Base-by-base conservation (phyloP, 2,797 vertebrate genomes). In the Rhabdomys pumilio region DNA sequence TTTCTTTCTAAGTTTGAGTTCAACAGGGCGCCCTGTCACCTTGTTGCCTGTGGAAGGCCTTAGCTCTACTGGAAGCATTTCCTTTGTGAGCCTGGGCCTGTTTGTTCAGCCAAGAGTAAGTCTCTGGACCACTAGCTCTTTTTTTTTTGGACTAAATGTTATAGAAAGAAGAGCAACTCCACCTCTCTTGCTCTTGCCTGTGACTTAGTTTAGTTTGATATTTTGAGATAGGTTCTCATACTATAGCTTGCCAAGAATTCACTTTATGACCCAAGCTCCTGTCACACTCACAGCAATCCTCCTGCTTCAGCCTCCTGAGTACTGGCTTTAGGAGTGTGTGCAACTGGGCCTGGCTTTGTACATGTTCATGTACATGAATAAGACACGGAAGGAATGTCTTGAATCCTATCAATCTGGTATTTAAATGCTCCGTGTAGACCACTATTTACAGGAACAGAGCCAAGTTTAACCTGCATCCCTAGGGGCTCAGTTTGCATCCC, bases 391-490 rank as follows among this genome's bases (percentile, higher is more conserved):
- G 67, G 55, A 65, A 34, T 4, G 24, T 20, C 57, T 85, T 10
- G 29, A 76, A 41, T 41, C 80, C 38, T 15, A 87, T 47, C 50
- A 53, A 47, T 34, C 81, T 85, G 38, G 4, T n/a, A 20, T 88
- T 65, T n/a, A 34, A 47, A 13, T 7, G 6, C 19, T 8, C 61
- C 4, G 0, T 19, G n/a, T 4, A 55, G 92, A 12, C 69, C 47
- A 12, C 59, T 15, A 0, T 65, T 67, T 69, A 55, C 24, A 63
- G 73, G 63, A 29, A 11, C 1, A 47, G 57, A 47, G 57, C 50
- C 19, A 0, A 0, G 6, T 67, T 55, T 57, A 57, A 0, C 29
- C 6, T 22, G 20, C 22, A 12, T n/a, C 2, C 34, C n/a, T 47
- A 67, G 13, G 26, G 11, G 4, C 29, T 69, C 15, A 1, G 41